Conservation (phyloP, 35 echinoderm and acorn worm species). For the Chiridota heheva region DNA sequence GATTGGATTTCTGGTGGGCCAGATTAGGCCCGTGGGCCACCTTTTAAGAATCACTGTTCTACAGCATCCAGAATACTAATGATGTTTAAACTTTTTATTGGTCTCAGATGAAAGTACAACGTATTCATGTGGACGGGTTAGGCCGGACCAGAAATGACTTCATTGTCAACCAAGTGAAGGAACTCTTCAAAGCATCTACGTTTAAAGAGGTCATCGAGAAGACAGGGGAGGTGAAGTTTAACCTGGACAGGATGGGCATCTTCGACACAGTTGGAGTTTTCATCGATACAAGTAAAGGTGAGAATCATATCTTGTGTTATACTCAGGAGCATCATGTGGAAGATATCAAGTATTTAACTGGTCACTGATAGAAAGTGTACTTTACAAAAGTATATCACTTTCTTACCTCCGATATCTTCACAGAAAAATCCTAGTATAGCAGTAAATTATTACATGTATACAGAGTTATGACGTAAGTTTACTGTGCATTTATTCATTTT, state of each 20-base stretch:
- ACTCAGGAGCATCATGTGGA: neutral
- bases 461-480: neutral
- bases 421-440: too few relatives aligned
- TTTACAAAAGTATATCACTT: neutral
- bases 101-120: constrained; percentile 76
- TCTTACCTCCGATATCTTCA: neutral
- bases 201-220: constrained; percentile 91
- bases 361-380: neutral
- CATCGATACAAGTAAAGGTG: constrained; percentile 97
- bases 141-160: constrained; percentile 83
- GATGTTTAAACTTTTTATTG: neutral
- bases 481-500: neutral
- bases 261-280: constrained; percentile 79
- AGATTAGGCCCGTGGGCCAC: neutral
- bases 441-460: neutral
- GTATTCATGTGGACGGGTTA: constrained; percentile 73
- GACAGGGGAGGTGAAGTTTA: constrained; percentile 59
- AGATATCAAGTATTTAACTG: neutral
- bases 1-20: too few relatives aligned
- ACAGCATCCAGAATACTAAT: neutral
- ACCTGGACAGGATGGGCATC: constrained; percentile 71
- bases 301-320: neutral
- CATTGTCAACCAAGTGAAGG: constrained; percentile 59
- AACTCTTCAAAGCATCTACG: constrained; percentile 66
- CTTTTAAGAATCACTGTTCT: neutral